Base-by-base conservation (phyloP, 2,888 invertebrate species). In the Chymomyza fuscimana region DNA sequence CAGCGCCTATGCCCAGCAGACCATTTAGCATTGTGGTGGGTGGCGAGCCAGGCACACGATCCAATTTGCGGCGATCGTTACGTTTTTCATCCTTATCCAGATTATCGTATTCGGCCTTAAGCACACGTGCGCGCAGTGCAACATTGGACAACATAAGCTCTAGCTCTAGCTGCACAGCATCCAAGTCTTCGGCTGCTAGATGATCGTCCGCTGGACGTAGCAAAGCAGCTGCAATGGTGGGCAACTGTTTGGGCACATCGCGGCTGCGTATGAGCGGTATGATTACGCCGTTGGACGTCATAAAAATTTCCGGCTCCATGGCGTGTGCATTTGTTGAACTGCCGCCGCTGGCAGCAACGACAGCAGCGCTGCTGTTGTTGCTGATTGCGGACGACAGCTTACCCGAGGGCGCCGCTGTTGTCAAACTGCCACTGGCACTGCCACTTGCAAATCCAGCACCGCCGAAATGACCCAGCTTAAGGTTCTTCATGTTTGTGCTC, bases 111-210 rank as follows among this genome's bases (percentile, higher is more conserved):
- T 96, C 96, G 2, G 94, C 93, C 82, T 95, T 95, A n/a, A 98
- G 93, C 72, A 95, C 94, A 79, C 97, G 93, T 79, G 95, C 94
- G 68, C 98, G 93, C 16, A 97, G 94, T 0, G 97, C 97, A 65
- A 96, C 96, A 64, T 95, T 95, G 0, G 97, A 96, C 29, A 98
- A 93, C 63, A 98, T 92, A 25, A 95, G 95, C 92, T 98, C 98
- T 64, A 98, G 92, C 90, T 98, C 98, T 64, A 95, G 92, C 90
- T 98, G 98, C 10, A 98, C 92, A 1, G 94, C 94, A 90, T 98
- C 97, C 62, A 98, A 92, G 89, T 98, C 98, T 83, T 98, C 98
- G 93, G 97, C 95, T 19, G 95, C 95, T 72, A 98, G 94, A 4
- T 94, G 94, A 86, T 97, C 97, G 70, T 96, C 96, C 2, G 94